Percentiles rank a stretch among this genome's conserved stretches.
These are phyloP conservation scores for Carapus acus DNA, from an alignment of 2,797 vertebrate species.

Conservation along the genomic window DNA sequence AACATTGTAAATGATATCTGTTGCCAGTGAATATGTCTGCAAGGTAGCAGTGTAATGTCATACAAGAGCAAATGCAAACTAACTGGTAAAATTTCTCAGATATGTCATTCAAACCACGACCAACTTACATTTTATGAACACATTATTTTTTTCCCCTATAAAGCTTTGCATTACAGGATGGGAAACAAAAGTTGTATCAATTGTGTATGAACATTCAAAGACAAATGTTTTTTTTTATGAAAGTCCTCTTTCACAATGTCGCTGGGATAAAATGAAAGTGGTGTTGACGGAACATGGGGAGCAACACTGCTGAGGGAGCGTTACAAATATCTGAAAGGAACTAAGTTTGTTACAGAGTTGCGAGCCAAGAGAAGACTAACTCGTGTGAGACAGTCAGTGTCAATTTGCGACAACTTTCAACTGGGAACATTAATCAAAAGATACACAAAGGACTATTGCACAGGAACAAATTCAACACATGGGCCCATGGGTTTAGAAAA, in stretches of 20 bases:
- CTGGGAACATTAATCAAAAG: conserved; percentile 31
- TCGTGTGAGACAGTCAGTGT: conserved; percentile 13
- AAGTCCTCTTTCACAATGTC: conserved; percentile 18
- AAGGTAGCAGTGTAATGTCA: neutral
- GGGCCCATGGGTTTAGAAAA: conserved; percentile 12
- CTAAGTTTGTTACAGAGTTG: conserved; percentile 11
- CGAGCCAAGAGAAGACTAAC: conserved; percentile 10
- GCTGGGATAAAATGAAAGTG: conserved; percentile 34
- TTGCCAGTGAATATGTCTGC: conserved; percentile 14
- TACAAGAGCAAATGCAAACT: conserved; percentile 26
- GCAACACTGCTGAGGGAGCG: too few relatives aligned
- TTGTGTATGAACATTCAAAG: too few relatives aligned
- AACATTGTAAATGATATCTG: conserved; percentile 9
- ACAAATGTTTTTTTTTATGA: too few relatives aligned
- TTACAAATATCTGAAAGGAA: conserved; percentile 24
- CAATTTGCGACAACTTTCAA: conserved; percentile 4
- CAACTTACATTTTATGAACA: conserved; percentile 16
- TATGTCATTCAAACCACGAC: conserved; percentile 1
- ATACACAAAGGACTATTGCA: conserved; percentile 39
- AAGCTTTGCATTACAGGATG: conserved; percentile 10
- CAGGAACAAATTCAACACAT: conserved; percentile 45
- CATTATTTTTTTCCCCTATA: too few relatives aligned
- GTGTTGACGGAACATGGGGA: conserved; percentile 1
- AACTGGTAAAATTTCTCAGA: conserved; percentile 9
- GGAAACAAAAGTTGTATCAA: conserved; percentile 7